Evolutionary conservation across 2,888 invertebrate genomes (phyloP).

Genomic region (Ecdyonurus torrentis): DNA sequence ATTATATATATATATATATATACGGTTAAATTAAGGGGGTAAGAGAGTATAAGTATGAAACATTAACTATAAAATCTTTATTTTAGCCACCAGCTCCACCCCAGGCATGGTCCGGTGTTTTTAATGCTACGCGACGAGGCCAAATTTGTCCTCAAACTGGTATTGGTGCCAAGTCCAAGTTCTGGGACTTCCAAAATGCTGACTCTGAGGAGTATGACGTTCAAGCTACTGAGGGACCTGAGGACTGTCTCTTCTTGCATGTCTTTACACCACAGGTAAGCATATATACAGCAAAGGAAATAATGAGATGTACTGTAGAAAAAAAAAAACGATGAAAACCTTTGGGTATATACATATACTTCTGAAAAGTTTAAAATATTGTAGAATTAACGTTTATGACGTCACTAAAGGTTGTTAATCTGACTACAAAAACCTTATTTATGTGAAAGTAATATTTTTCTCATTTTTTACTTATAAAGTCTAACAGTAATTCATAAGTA

Average conservation of each 20-base stretch:
- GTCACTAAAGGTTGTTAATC: no score
- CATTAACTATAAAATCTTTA: no score
- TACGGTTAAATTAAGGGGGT: no score
- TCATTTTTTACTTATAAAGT: no score
- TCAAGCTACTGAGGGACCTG: background rate
- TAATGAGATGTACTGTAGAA: background rate
- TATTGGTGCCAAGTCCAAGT: background rate
- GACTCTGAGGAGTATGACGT: background rate
- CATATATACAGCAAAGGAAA: no score
- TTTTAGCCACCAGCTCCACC: constrained; percentile 5
- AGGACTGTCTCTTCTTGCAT: constrained; percentile 7
- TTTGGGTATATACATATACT: background rate
- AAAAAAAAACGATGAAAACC: background rate
- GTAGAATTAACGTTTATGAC: background rate
- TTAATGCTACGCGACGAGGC: background rate
- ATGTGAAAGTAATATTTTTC: no score
- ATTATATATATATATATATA: no score
- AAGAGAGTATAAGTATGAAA: no score
- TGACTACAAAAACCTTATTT: no score
- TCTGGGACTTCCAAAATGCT: background rate
- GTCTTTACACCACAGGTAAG: constrained; percentile 7
- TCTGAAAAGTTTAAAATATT: background rate
- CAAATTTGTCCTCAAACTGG: constrained; percentile 6
- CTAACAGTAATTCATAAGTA: no score
- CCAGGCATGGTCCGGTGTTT: background rate